Base-by-base conservation (phyloP, 2,888 invertebrate genomes). In the Amorpha juglandis region DNA sequence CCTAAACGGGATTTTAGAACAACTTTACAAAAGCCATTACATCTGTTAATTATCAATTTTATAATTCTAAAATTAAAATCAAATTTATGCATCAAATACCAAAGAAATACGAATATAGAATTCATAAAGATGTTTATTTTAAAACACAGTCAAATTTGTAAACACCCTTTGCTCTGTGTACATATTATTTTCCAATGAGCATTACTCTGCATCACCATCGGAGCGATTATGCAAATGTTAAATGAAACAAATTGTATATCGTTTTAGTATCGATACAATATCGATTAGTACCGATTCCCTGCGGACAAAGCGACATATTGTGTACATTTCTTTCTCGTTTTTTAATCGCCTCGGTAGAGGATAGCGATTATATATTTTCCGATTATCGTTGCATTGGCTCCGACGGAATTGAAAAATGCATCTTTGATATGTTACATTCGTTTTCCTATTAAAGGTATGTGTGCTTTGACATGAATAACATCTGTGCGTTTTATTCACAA, bases 321-420 rank as follows among this genome's bases (percentile, higher is more conserved):
- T 73, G 73, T 74, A 71, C 70, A 63, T 76, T 82, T 84, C 83
- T 82, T 83, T 71, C 70, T 72, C 78, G 72, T 78, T 80, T 86
- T 86, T 79, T 78, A 78, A 80, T 58, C 42, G 19, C 42, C 1
- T 11, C 74, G 75, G 69, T 65, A 67, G 66, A 73, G 75, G 79
- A 81, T 78, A 72, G 78, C 72, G 82, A n/a, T 85, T 83, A 88
- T 89, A 85, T 83, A 84, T 88, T 88, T 84, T n/a, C n/a, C 84
- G 83, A 89, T 89, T 87, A 85, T 42, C 42, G 78, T 80, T 80
- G 79, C 79, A 77, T 78, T 74, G 78, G 79, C 76, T 81, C 77
- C 81, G 78, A 78, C 82, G 80, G 75, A 79, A 84, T 84, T 89
- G 85, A 86, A 87, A 86, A 83, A 87, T 87, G 80, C 77, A 74